Evolutionary conservation across 2,888 invertebrate genomes (phyloP), one percentile per base, ranked within the genome.

Genomic region (Napeogenes inachia): DNA sequence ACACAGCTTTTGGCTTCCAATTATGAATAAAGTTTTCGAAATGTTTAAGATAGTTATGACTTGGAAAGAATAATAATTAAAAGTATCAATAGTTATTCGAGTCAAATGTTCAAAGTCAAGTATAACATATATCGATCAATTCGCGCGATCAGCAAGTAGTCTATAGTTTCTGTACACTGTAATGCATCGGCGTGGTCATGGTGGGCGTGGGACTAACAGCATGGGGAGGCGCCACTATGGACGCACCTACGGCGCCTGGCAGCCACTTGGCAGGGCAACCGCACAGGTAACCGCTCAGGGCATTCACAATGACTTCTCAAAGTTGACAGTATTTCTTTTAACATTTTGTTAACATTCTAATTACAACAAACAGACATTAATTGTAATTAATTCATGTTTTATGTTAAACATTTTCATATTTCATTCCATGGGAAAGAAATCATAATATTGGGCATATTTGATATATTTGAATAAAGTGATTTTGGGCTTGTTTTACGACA

Each of bases 181-280:
- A 55, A 60, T 55, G 57, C 59, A 64, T 59, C 57, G 60, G 59
- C 63, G 64, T 64, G 60, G 64, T 46, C 47, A n/a, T 38, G 69
- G 71, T 70, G 85, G 82, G 85, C 87, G 42, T 42, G 42, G 42
- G 42, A 92, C 92, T 92, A 92, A 92, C 92, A 93, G 93, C 93
- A 93, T 91, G 93, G 90, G 81, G 81, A 81, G 76, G 84, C 87
- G 81, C 85, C 88, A 80, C 85, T 91, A 78, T 87, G 91, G 86
- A 75, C 80, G 62, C 88, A 87, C 79, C 85, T 91, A 81, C 87
- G 90, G 45, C 78, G 75, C 61, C 82, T 82, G 71, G 85, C 89
- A 73, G 78, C 82, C 65, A 78, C 73, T 69, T 85, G 88, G 84
- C 85, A 79, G 67, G 76, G 79, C 66, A 66, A 72, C 60, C 65